A percentile compares a stretch with the other conserved stretches of the same genome.
Conservation (phyloP, 2,888 invertebrate species). For the Spodoptera exigua region DNA sequence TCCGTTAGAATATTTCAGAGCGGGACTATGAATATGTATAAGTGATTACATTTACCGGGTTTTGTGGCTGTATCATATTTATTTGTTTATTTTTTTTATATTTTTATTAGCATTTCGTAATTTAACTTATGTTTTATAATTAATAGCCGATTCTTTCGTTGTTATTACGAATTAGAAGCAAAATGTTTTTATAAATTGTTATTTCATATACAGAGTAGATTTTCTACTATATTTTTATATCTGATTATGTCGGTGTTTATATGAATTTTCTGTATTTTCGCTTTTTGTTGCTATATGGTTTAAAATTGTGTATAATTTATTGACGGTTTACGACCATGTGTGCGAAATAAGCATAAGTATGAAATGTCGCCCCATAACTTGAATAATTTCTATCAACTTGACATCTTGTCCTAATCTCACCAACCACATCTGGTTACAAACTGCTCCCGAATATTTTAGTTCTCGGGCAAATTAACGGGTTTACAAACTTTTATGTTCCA, state of each 20-base stretch:
- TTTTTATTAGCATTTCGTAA: slow-evolving; percentile 24
- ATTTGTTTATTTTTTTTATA: slow-evolving; percentile 23
- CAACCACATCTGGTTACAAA: not conserved
- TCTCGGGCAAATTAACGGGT: not conserved
- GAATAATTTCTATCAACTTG: slow-evolving; percentile 2
- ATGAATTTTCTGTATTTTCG: slow-evolving; percentile 32
- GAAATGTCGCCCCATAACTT: slow-evolving; percentile 20
- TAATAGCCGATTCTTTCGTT: slow-evolving; percentile 19
- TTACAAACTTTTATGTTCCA: slow-evolving; percentile 35
- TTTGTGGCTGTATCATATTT: slow-evolving; percentile 43
- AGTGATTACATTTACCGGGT: slow-evolving; percentile 46
- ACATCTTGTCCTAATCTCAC: not conserved
- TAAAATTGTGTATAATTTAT: too few species aligned
- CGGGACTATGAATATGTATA: slow-evolving; percentile 16
- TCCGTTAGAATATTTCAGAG: slow-evolving; percentile 16
- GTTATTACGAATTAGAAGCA: slow-evolving; percentile 17
- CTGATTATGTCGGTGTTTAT: slow-evolving; percentile 31
- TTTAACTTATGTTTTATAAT: slow-evolving; percentile 14
- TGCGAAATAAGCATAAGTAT: too few species aligned
- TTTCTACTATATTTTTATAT: slow-evolving; percentile 56
- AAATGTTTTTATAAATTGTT: slow-evolving; percentile 43
- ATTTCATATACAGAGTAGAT: slow-evolving; percentile 46
- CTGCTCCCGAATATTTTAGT: not conserved
- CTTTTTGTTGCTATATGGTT: slow-evolving; percentile 14
- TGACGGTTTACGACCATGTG: too few species aligned